These are phyloP conservation scores for Melanchra persicariae DNA, from an alignment of 2,888 invertebrate genomes.

Conservation along the genomic window DNA sequence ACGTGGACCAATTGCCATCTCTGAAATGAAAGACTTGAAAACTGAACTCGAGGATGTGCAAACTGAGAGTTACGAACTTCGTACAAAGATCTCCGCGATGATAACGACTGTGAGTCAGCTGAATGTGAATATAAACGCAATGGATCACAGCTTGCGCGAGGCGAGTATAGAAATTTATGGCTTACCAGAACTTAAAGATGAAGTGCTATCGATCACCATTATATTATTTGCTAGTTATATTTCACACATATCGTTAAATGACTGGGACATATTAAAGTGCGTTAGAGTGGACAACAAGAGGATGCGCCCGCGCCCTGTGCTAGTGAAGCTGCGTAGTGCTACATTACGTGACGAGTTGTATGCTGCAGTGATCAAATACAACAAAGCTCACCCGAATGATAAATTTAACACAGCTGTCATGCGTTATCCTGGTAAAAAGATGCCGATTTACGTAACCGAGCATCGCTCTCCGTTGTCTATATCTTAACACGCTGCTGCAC, in stretches of 20 bases:
- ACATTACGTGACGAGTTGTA: conserved; percentile 1
- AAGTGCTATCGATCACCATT: background rate
- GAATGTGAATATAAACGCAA: background rate
- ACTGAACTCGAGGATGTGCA: background rate
- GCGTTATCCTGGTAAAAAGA: background rate
- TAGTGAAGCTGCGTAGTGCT: background rate
- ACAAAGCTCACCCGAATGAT: background rate
- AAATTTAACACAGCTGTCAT: background rate
- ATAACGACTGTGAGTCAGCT: background rate
- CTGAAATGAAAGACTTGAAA: background rate
- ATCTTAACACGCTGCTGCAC: background rate
- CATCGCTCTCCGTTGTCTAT: background rate
- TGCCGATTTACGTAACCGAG: background rate
- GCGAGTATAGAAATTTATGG: conserved; percentile 5
- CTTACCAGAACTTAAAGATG: background rate
- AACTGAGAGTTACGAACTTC: background rate
- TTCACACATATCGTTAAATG: background rate
- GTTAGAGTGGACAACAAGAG: background rate
- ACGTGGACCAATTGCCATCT: background rate
- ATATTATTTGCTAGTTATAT: background rate
- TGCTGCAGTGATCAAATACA: background rate
- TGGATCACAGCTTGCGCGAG: background rate
- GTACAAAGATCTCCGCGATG: background rate
- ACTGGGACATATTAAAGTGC: background rate
- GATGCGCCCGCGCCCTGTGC: background rate